Percentiles rank a stretch among this genome's conserved stretches.
phyloP scores from a whole-genome alignment of 2,888 invertebrate species.

The Pyrgus malvae region DNA sequence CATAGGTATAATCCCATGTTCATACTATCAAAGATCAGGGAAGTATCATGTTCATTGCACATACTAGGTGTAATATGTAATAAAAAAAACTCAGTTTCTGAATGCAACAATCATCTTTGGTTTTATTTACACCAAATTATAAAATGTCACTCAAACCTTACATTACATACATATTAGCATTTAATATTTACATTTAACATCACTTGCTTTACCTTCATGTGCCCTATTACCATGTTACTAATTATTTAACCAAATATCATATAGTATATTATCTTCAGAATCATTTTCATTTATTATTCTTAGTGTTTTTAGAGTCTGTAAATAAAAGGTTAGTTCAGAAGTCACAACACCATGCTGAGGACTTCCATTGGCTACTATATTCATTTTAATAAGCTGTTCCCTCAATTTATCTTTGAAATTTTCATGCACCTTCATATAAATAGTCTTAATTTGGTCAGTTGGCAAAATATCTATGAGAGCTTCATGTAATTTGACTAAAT shows the following conservation, averaged over 20 bases:
- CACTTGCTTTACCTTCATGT: constrained; percentile 10
- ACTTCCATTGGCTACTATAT: constrained; percentile 97
- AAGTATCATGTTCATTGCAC: too few species aligned
- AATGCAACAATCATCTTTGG: constrained; percentile 23
- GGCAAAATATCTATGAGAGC: constrained; percentile 94
- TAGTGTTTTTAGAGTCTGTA: constrained; percentile 91
- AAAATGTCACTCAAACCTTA: constrained; percentile 15
- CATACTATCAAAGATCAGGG: too few species aligned
- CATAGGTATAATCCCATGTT: too few species aligned
- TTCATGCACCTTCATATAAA: constrained; percentile 90
- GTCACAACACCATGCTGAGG: constrained; percentile 98
- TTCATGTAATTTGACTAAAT: constrained; percentile 95
- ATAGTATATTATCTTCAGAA: constrained; percentile 88
- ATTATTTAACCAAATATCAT: constrained; percentile 90
- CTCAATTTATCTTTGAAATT: constrained; percentile 93
- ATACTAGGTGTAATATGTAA: too few species aligned
- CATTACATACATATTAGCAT: constrained; percentile 2
- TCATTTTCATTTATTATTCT: constrained; percentile 89
- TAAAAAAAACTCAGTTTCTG: constrained; percentile 6
- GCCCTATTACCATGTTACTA: constrained; percentile 10
- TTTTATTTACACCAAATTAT: constrained; percentile 24
- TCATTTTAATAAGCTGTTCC: constrained; percentile 91
- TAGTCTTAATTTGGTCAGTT: constrained; percentile 86
- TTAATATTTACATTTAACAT: constrained; percentile 10
- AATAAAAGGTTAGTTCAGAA: constrained; percentile 94